Base-by-base conservation (phyloP, 23 tunicate genomes). In the Phallusia fumigata region DNA sequence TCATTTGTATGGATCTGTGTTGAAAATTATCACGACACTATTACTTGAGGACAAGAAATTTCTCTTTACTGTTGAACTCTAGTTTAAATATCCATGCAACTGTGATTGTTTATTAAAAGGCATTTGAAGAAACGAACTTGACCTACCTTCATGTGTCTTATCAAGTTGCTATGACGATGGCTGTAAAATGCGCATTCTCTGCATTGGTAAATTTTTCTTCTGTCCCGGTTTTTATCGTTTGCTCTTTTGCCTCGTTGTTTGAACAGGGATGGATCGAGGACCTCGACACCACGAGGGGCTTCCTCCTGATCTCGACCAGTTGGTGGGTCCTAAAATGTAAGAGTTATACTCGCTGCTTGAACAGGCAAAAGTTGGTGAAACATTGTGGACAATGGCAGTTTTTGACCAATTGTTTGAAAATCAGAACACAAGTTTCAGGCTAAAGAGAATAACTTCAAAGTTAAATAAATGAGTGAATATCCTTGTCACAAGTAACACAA, bases 1-100 rank as follows among this genome's bases (percentile, higher is more conserved):
- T 97, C 99, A 80, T 93, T 95, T 24, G 99, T 97, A 88, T 97
- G 99, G 32, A 97, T 97, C 89, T 90, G 64, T 0, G n/a, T n/a
- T n/a, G 69, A 21, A 24, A 78, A 58, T 6, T 58, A 13, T 58
- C 47, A 40, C n/a, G n/a, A n/a, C n/a, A n/a, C n/a, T n/a, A n/a
- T n/a, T n/a, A n/a, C n/a, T n/a, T n/a, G n/a, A n/a, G n/a, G n/a
- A n/a, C n/a, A n/a, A n/a, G n/a, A n/a, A n/a, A n/a, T n/a, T n/a
- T n/a, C n/a, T n/a, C n/a, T n/a, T n/a, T n/a, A n/a, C n/a, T n/a
- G n/a, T n/a, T n/a, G n/a, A n/a, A n/a, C n/a, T n/a, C n/a, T n/a
- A n/a, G n/a, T n/a, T n/a, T n/a, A n/a, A n/a, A n/a, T n/a, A n/a
- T n/a, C n/a, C n/a, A n/a, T n/a, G n/a, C n/a, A n/a, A n/a, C n/a